Conservation (phyloP, 2,888 invertebrate genomes). For the Didymodactylos carnosus region DNA sequence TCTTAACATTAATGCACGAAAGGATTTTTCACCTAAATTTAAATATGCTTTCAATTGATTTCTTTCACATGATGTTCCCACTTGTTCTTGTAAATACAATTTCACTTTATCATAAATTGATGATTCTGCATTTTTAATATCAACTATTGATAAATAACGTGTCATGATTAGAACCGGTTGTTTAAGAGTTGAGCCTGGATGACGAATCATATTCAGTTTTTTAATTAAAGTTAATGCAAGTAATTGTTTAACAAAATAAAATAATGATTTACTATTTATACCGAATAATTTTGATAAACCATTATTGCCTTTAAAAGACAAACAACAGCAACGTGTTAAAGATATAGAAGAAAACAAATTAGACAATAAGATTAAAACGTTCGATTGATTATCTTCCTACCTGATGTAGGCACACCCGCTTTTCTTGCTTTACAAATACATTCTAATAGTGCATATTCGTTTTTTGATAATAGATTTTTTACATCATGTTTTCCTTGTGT, state of each 20-base stretch:
- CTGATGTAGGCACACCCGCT: neutral
- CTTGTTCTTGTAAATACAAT: neutral
- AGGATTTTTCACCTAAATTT: neutral
- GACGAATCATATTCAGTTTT: neutral
- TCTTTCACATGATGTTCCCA: neutral
- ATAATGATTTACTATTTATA: slow-evolving; percentile 1
- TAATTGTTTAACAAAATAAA: neutral
- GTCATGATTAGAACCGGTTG: neutral
- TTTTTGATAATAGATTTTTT: neutral
- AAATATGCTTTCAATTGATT: neutral
- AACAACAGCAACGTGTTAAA: too few relatives aligned
- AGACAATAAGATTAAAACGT: too few relatives aligned
- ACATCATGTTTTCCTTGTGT: neutral
- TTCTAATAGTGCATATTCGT: neutral
- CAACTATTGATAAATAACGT: neutral
- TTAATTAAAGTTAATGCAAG: neutral
- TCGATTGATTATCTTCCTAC: too few relatives aligned
- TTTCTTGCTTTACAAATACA: neutral
- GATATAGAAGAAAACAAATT: too few relatives aligned
- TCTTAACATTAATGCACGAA: neutral
- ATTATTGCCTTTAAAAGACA: too few relatives aligned
- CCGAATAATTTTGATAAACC: neutral
- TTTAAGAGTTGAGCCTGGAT: neutral
- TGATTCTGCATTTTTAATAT: neutral
- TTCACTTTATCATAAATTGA: neutral